Percentiles rank a stretch among this genome's conserved stretches.
These are phyloP conservation scores for Protodeltote pygarga DNA, from an alignment of 2,888 invertebrate genomes.

Conservation along the genomic window DNA sequence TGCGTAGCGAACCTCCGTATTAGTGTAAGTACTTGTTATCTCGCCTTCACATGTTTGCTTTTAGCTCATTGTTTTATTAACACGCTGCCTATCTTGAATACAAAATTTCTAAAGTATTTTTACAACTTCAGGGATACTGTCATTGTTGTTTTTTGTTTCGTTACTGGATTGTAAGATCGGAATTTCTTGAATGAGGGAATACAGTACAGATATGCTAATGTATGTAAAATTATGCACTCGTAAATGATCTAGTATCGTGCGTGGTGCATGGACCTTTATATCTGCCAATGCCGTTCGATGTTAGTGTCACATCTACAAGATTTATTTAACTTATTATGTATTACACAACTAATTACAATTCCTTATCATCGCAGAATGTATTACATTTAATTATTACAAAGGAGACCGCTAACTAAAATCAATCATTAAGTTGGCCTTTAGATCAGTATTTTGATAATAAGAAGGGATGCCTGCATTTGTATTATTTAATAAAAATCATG, in stretches of 20 bases:
- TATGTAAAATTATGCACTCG: slow-evolving; percentile 31
- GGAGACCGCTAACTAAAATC: too few species aligned
- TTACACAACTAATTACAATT: too few species aligned
- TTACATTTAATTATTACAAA: too few species aligned
- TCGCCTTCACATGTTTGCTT: slow-evolving; percentile 66
- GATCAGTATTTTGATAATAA: too few species aligned
- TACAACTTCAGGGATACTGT: slow-evolving; percentile 54
- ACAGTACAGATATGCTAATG: slow-evolving; percentile 18
- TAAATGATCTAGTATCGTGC: slow-evolving; percentile 42
- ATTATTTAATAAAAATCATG: too few species aligned
- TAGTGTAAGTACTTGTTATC: slow-evolving; percentile 61
- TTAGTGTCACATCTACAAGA: slow-evolving; percentile 30
- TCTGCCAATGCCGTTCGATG: slow-evolving; percentile 55
- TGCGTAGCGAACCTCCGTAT: slow-evolving; percentile 44
- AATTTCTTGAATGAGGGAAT: slow-evolving; percentile 17
- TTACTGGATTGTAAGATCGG: slow-evolving; percentile 31
- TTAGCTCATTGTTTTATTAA: slow-evolving; percentile 68
- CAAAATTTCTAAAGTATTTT: slow-evolving; percentile 63
- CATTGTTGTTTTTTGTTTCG: slow-evolving; percentile 48
- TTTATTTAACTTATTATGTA: slow-evolving; percentile 14
- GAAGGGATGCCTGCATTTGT: too few species aligned
- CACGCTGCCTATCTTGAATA: slow-evolving; percentile 58
- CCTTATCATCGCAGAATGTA: too few species aligned
- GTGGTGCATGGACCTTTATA: slow-evolving; percentile 54
- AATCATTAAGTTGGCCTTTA: too few species aligned